These are phyloP conservation scores for Tribolium madens DNA, from an alignment of 1,140 invertebrate genomes.

Conservation along the genomic window DNA sequence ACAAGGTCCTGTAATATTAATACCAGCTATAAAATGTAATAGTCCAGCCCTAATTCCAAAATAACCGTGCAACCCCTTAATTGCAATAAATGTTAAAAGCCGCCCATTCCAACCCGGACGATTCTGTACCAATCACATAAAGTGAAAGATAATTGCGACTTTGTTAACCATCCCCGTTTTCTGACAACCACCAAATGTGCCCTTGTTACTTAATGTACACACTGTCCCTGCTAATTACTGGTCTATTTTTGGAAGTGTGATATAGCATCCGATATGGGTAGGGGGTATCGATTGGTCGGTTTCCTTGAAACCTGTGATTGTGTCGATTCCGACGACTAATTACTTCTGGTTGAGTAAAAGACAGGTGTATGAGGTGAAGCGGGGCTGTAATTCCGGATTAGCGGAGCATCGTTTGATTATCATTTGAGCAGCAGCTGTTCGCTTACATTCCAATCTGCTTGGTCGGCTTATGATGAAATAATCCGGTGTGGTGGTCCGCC, in stretches of 20 bases:
- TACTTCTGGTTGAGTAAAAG: conserved; percentile 35
- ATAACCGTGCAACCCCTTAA: conserved; percentile 16
- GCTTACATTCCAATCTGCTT: conserved; percentile 42
- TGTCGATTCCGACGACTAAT: conserved; percentile 8
- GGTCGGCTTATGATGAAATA: conserved; percentile 40
- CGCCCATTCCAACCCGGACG: background rate
- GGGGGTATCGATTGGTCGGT: background rate
- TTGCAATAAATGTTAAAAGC: conserved; percentile 33
- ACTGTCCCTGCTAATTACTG: background rate
- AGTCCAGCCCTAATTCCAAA: conserved; percentile 8
- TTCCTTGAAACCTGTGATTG: conserved; percentile 29
- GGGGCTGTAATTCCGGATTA: conserved; percentile 26
- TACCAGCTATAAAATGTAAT: conserved; percentile 8
- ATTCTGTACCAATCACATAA: conserved; percentile 16
- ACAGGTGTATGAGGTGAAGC: conserved; percentile 3
- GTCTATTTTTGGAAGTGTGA: background rate
- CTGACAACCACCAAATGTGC: background rate
- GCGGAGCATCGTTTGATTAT: conserved; percentile 34
- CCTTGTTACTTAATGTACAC: conserved; percentile 9
- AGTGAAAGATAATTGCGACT: conserved; percentile 37
- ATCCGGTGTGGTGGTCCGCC: conserved; percentile 29
- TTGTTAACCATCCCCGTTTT: background rate
- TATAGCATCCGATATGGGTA: background rate
- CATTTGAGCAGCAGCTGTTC: conserved; percentile 40
- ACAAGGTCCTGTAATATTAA: background rate